Percentiles rank a stretch among this genome's conserved stretches.
Conservation (phyloP, 2,113 vertebrate species). For the Sceloporus undulatus region DNA sequence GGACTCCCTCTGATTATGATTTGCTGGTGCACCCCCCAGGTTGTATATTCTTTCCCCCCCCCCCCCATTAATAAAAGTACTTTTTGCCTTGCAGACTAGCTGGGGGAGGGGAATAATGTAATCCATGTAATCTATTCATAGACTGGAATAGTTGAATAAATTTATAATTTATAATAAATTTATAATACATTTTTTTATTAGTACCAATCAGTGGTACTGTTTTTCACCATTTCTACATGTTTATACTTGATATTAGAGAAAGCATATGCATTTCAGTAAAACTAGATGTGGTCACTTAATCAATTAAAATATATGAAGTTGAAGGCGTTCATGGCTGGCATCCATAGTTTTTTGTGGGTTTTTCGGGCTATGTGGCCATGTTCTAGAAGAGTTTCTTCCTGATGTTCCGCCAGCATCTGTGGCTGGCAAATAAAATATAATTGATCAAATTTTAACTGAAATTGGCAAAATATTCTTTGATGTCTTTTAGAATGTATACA, state of each 20-base stretch:
- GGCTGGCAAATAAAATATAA: neutral
- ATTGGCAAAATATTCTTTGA: neutral
- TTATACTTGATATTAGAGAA: neutral
- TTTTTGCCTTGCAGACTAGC: slow-evolving; percentile 9
- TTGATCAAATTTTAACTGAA: neutral
- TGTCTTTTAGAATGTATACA: neutral
- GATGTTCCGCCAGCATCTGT: too few species aligned
- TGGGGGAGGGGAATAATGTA: neutral
- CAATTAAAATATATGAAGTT: neutral
- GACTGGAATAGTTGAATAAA: neutral
- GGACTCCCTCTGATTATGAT: slow-evolving; percentile 92
- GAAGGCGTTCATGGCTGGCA: too few species aligned
- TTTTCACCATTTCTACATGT: neutral
- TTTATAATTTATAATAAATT: neutral
- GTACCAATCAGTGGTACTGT: neutral
- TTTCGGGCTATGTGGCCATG: too few species aligned
- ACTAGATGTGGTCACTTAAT: neutral
- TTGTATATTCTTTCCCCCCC: slow-evolving; percentile 69
- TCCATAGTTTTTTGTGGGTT: too few species aligned
- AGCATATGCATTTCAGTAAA: neutral
- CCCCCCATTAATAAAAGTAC: slow-evolving; percentile 11
- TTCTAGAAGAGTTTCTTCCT: too few species aligned
- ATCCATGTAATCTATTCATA: neutral
- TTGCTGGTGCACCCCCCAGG: slow-evolving; percentile 93
- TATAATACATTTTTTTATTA: too few species aligned